phyloP scores from a whole-genome alignment of 2,888 invertebrate species.

The Strigamia maritima region DNA sequence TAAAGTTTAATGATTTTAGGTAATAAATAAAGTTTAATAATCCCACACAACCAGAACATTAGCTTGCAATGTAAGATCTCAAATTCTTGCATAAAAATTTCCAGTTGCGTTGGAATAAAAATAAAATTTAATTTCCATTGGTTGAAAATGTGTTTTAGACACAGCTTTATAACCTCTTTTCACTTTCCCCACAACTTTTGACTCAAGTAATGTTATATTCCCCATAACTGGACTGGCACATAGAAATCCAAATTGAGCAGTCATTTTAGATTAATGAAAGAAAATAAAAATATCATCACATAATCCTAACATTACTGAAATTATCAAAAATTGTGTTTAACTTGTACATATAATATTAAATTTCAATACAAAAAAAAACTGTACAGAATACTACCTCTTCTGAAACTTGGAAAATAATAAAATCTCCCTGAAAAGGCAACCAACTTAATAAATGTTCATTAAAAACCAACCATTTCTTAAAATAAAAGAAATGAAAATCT shows the following conservation, averaged over 20 bases:
- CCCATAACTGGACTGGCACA: not conserved
- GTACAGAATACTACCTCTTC: not conserved
- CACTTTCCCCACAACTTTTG: not conserved
- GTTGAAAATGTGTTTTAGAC: not conserved
- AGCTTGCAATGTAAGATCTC: no score
- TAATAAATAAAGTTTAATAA: no score
- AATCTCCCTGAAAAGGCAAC: not conserved
- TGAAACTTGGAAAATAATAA: not conserved
- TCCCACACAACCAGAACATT: no score
- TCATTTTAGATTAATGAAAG: not conserved
- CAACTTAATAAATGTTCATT: not conserved
- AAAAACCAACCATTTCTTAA: not conserved
- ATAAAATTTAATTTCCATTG: no score
- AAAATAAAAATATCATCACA: no score
- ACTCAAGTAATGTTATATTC: not conserved
- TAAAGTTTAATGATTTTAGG: no score
- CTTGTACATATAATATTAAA: not conserved
- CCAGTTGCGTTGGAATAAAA: not conserved
- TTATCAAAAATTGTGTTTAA: no score
- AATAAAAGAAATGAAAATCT: no score
- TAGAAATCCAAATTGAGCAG: not conserved
- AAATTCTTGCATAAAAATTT: no score
- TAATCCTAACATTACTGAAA: no score
- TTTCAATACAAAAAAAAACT: not conserved
- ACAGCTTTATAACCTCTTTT: not conserved